Evolutionary conservation across 1,140 invertebrate genomes (phyloP).

Genomic region (Pseudomyrmex dendroicus): DNA sequence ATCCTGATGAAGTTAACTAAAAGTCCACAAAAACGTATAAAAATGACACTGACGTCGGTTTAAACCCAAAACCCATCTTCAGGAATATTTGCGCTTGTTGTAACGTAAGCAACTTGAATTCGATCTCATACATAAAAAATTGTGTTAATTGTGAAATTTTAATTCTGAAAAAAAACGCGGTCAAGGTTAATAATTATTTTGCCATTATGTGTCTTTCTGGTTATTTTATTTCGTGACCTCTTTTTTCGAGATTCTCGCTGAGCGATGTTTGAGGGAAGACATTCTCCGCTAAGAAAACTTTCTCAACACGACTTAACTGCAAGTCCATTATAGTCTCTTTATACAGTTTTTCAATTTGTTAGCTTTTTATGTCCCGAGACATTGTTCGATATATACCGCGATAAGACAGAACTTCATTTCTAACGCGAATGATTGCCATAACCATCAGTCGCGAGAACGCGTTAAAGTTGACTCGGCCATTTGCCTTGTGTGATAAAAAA

Average conservation of each 20-base stretch:
- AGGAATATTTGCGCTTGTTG: too few relatives aligned
- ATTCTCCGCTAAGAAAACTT: slow-evolving; percentile 7
- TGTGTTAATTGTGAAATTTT: not conserved
- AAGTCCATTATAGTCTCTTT: slow-evolving; percentile 31
- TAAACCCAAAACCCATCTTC: too few relatives aligned
- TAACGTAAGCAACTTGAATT: too few relatives aligned
- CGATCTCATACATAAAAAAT: too few relatives aligned
- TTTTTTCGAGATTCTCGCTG: slow-evolving; percentile 26
- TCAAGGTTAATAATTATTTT: not conserved
- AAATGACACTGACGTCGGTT: too few relatives aligned
- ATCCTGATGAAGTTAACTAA: too few relatives aligned
- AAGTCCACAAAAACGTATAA: too few relatives aligned
- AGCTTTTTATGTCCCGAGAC: not conserved
- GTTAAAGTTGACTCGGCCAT: too few relatives aligned
- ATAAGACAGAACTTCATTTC: not conserved
- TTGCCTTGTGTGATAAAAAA: too few relatives aligned
- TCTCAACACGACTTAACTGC: slow-evolving; percentile 9
- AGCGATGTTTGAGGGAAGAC: not conserved
- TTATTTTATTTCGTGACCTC: slow-evolving; percentile 24
- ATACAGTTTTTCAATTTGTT: slow-evolving; percentile 17
- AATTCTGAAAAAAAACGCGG: not conserved
- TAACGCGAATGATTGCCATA: not conserved
- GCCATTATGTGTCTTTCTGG: not conserved
- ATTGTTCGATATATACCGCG: not conserved
- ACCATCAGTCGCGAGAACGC: too few relatives aligned